phyloP scores from a whole-genome alignment of 2,888 invertebrate species.

The Drosophila eohydei region DNA sequence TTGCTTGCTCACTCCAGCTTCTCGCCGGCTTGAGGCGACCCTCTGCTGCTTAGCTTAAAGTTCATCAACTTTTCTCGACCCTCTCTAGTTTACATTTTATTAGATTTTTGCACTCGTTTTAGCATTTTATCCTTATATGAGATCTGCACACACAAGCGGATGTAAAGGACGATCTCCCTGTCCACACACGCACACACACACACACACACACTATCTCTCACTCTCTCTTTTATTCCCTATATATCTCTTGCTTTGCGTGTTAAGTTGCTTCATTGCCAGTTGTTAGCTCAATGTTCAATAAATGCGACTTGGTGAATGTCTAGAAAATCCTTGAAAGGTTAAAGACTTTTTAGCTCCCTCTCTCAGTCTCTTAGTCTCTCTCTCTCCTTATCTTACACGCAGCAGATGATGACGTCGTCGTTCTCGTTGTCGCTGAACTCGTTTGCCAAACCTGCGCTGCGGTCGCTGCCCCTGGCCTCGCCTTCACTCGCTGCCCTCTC shows the following conservation, averaged over 20 bases:
- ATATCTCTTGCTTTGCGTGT: conserved; percentile 4
- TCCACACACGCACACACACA: neutral
- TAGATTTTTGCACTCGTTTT: conserved; percentile 64
- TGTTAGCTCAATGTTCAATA: conserved; percentile 70
- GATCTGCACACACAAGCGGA: conserved; percentile 50
- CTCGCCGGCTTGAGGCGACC: conserved; percentile 14
- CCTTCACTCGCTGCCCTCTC: conserved; percentile 24
- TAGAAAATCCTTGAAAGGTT: conserved; percentile 83
- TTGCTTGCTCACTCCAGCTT: neutral
- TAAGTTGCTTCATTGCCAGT: conserved; percentile 30
- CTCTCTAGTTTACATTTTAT: conserved; percentile 45
- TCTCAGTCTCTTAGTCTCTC: neutral
- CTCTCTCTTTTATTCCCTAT: neutral
- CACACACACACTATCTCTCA: neutral
- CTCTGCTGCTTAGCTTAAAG: conserved; percentile 44
- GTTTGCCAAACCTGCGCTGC: conserved; percentile 74
- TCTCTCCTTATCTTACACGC: neutral
- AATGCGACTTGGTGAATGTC: conserved; percentile 59
- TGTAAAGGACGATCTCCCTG: conserved; percentile 16
- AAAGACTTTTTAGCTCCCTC: conserved; percentile 69
- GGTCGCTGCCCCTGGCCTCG: conserved; percentile 76
- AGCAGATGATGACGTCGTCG: conserved; percentile 6
- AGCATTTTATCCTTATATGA: conserved; percentile 50
- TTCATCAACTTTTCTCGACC: conserved; percentile 70
- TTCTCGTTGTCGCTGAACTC: conserved; percentile 59